A percentile compares a stretch with the other conserved stretches of the same genome.
These are phyloP conservation scores for Polylopha cassiicola DNA, from an alignment of 2,888 invertebrate species.

Conservation along the genomic window DNA sequence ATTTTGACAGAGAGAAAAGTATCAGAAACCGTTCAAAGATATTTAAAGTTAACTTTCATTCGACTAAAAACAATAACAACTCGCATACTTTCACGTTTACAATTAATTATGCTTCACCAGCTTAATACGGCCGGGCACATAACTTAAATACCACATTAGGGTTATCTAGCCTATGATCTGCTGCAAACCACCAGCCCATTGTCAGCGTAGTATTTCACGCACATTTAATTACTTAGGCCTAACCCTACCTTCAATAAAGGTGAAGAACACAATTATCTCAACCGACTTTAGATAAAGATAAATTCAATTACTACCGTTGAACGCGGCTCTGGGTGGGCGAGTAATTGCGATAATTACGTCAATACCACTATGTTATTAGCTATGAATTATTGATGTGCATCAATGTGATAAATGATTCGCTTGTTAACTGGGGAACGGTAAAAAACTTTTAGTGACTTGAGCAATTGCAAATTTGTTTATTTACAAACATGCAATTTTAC, in stretches of 20 bases:
- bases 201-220: slow-evolving; percentile 51
- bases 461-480: too few species aligned
- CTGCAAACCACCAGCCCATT: slow-evolving; percentile 49
- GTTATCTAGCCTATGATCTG: slow-evolving; percentile 15
- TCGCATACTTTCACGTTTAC: not conserved
- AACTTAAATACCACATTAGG: slow-evolving; percentile 10
- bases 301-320: slow-evolving; percentile 56
- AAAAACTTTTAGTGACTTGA: slow-evolving; percentile 1
- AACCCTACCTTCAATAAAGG: slow-evolving; percentile 46
- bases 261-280: slow-evolving; percentile 49
- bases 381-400: slow-evolving; percentile 70
- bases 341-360: slow-evolving; percentile 73
- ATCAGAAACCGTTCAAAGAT: too few species aligned
- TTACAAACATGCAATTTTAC: too few species aligned
- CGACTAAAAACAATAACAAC: too few species aligned
- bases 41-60: too few species aligned
- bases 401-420: slow-evolving; percentile 55
- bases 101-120: not conserved
- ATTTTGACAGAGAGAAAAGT: too few species aligned
- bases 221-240: slow-evolving; percentile 55
- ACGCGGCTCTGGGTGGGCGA: slow-evolving; percentile 62
- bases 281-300: slow-evolving; percentile 54
- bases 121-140: not conserved
- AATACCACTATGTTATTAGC: slow-evolving; percentile 63
- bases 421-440: slow-evolving; percentile 43